Base-by-base conservation (phyloP, 2,113 vertebrate species). In the Rhegmatorhina hoffmannsi region DNA sequence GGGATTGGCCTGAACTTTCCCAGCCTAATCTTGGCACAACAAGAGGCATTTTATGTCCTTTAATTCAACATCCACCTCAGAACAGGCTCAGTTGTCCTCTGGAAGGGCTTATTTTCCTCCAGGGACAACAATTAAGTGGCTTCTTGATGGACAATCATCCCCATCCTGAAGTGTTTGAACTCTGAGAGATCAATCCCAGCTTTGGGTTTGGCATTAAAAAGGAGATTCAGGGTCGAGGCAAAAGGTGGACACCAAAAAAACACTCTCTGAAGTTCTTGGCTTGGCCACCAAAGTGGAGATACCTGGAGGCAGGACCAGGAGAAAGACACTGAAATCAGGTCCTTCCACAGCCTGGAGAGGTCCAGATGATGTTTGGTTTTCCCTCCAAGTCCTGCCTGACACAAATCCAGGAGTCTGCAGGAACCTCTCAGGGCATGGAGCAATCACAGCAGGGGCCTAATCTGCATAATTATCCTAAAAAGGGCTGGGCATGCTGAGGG, bases 251-350 rank as follows among this genome's bases (percentile, higher is more conserved):
- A 26, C 13, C 18, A 38, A 69, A 81, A 87, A 58, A n/a, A n/a
- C n/a, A 34, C 82, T 58, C 40, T 0, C 4, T 5, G 20, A 38
- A 33, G 14, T 16, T 87, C 23, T 75, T 26, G 10, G 13, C 14
- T 69, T 21, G 43, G 52, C 52, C 50, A 26, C 25, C 13, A 49
- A 10, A 7, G 33, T 7, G 53, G 59, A 81, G 24, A 5, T 70
- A n/a, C 28, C 46, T 38, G 49, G 79, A 64, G 53, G 34, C 4
- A 31, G 6, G 36, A 36, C 36, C 36, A 36, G 36, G 36, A 36
- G 36, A 36, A 36, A 36, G 36, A 9, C n/a, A 20, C 12, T 0
- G 0, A 21, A 59, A 31, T 28, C 1, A 0, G 10, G n/a, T 86
- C 44, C 63, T 68, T 64, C 3, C 36, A 36, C 10, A 20, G 44